A percentile compares a stretch with the other conserved stretches of the same genome.
phyloP scores from a whole-genome alignment of 2,888 invertebrate genomes.

The Rotaria magnacalcarata region DNA sequence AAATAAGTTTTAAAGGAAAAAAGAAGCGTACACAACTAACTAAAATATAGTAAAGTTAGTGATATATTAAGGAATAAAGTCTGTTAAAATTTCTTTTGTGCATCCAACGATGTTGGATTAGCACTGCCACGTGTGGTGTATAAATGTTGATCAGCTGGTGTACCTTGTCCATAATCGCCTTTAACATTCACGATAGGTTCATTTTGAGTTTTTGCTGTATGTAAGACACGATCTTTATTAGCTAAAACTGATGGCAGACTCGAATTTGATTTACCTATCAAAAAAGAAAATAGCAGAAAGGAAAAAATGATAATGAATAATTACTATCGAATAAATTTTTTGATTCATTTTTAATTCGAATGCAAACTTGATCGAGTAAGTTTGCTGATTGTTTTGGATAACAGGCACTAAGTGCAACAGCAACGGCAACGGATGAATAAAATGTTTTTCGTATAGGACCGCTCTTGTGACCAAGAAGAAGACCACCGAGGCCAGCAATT shows the following conservation, averaged over 20 bases:
- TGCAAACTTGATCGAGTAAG: neutral
- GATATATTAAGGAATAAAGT: neutral
- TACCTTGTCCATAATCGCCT: neutral
- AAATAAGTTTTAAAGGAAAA: neutral
- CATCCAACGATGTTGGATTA: neutral
- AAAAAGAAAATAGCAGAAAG: neutral
- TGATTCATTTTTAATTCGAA: neutral
- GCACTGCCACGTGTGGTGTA: neutral
- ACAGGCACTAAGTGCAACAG: neutral
- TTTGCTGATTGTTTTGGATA: conserved; percentile 11
- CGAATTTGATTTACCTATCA: neutral
- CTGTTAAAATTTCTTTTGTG: neutral
- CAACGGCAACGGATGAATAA: neutral
- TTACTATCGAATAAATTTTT: neutral
- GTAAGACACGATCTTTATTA: neutral
- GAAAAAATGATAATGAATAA: too few species aligned
- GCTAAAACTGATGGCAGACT: too few species aligned
- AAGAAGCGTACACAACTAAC: neutral
- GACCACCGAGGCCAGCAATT: conserved; percentile 52
- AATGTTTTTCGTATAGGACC: neutral
- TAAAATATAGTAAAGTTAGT: neutral
- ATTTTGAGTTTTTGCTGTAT: neutral
- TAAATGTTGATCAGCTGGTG: neutral
- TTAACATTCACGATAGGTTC: neutral
- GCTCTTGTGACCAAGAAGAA: conserved; percentile 49